A percentile compares a stretch with the other conserved stretches of the same genome.
Conservation (phyloP, 2,797 vertebrate genomes). For the Nyctalus aviator region DNA sequence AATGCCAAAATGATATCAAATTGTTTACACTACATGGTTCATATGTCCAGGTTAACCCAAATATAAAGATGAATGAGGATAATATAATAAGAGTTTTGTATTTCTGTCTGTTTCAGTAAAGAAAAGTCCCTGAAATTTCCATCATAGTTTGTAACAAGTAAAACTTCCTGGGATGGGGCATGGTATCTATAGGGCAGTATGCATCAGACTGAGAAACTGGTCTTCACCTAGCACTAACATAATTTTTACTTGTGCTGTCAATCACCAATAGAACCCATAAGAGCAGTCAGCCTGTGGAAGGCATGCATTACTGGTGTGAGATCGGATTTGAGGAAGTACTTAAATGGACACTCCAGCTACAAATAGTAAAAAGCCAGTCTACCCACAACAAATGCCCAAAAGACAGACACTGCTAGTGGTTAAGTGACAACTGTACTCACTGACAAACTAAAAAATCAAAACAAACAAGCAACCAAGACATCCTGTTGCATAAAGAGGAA, state of each 20-base stretch:
- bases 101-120: slow-evolving; percentile 14
- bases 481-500: neutral
- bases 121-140: neutral
- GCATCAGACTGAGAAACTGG: neutral
- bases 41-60: neutral
- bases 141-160: neutral
- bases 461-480: neutral
- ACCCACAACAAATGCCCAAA: neutral
- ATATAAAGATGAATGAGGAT: neutral
- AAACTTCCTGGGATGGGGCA: neutral
- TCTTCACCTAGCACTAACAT: neutral
- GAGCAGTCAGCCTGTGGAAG: neutral
- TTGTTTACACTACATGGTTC: neutral
- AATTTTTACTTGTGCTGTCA: neutral
- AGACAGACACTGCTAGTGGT: neutral
- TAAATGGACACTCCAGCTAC: neutral
- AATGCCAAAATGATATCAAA: neutral
- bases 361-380: neutral
- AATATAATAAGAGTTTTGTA: neutral
- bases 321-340: neutral
- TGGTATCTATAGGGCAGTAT: neutral
- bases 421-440: neutral
- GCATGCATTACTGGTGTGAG: neutral
- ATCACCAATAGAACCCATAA: neutral
- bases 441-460: neutral